These are phyloP conservation scores for Bradypus variegatus DNA, from an alignment of 2,797 vertebrate genomes.

Conservation along the genomic window DNA sequence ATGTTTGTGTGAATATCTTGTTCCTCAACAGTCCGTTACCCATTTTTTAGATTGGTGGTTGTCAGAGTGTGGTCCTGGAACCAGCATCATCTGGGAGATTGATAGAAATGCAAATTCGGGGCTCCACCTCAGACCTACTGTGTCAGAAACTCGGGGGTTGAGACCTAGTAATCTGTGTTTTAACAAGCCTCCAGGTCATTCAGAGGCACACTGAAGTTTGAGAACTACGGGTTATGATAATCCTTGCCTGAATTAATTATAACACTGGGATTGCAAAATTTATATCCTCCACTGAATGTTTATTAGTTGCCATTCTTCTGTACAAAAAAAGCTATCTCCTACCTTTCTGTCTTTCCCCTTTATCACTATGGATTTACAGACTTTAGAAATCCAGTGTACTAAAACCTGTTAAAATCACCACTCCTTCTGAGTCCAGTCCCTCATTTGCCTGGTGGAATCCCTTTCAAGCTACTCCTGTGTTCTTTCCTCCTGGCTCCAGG, in stretches of 20 bases:
- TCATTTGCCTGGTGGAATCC: neutral
- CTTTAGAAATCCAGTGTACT: neutral
- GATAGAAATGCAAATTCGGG: neutral
- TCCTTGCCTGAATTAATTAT: neutral
- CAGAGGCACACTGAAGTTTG: neutral
- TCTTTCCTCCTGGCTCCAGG: neutral
- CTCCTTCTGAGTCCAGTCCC: neutral
- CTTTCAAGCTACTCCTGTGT: neutral
- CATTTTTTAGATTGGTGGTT: neutral
- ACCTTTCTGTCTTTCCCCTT: neutral
- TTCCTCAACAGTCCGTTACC: neutral
- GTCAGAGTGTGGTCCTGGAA: neutral
- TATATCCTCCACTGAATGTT: neutral
- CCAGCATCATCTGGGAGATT: neutral
- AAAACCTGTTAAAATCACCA: neutral
- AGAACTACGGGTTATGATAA: slow-evolving; percentile 3
- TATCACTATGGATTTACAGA: neutral
- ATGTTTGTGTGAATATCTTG: neutral
- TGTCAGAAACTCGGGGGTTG: neutral
- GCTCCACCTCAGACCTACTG: neutral
- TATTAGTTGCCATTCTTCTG: neutral
- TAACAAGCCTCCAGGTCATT: neutral
- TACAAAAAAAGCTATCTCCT: neutral
- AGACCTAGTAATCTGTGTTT: neutral
- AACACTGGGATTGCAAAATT: neutral